These are phyloP conservation scores for Melanotaenia nigrans DNA, from an alignment of 2,797 vertebrate genomes.

Conservation along the genomic window DNA sequence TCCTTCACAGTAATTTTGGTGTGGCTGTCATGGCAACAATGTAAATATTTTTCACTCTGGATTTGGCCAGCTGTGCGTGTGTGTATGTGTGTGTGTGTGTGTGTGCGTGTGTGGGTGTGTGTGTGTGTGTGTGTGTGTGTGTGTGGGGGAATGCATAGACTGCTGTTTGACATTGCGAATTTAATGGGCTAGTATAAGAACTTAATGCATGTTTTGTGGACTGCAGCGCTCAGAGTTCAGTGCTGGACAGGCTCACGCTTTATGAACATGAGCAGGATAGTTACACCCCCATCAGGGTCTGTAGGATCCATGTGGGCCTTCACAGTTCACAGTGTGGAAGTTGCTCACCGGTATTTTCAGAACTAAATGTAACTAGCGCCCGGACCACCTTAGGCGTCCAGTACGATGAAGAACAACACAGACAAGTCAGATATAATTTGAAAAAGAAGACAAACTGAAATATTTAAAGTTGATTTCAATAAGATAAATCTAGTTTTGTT, in stretches of 20 bases:
- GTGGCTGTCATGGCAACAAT: conserved; percentile 66
- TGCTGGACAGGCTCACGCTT: conserved; percentile 19
- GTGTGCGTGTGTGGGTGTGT: background rate
- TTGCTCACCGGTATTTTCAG: no score
- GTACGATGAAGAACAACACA: background rate
- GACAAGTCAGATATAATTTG: no score
- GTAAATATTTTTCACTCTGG: conserved; percentile 76
- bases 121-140: background rate
- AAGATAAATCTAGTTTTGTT: no score
- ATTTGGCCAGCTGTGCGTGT: conserved; percentile 25
- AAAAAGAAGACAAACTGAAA: no score
- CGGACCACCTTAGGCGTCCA: no score
- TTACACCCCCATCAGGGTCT: conserved; percentile 33
- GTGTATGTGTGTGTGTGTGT: no score
- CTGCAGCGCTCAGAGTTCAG: conserved; percentile 1
- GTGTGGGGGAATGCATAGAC: conserved; percentile 6
- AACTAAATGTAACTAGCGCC: no score
- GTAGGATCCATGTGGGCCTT: no score
- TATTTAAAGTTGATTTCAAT: no score
- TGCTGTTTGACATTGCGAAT: conserved; percentile 18
- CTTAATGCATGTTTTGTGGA: background rate
- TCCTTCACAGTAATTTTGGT: conserved; percentile 59
- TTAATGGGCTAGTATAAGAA: conserved; percentile 18
- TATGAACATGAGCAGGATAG: conserved; percentile 58
- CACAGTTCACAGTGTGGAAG: no score